These are phyloP conservation scores for Leptopilina drosophilae DNA, from an alignment of 2,888 invertebrate species.

Conservation along the genomic window DNA sequence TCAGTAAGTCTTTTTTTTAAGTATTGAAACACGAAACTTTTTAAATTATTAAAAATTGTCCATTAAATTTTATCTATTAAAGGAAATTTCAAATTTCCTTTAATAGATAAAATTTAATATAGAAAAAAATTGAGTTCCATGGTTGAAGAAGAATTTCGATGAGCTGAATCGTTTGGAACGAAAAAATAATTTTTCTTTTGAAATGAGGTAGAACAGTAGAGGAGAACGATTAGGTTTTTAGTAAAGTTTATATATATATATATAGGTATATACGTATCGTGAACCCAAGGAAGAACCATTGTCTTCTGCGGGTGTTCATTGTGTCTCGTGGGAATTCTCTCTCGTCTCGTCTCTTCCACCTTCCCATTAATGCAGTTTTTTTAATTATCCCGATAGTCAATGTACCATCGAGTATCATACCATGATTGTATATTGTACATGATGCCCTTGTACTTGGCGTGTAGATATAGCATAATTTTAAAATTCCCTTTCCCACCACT, in stretches of 20 bases:
- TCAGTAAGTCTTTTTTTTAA: no score
- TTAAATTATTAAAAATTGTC: no score
- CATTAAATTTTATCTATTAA: no score
- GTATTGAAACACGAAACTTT: no score
- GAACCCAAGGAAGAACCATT: conserved; percentile 47
- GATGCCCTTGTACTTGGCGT: conserved; percentile 31
- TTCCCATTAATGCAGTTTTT: conserved; percentile 48
- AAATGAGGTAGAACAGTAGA: neutral
- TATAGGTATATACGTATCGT: conserved; percentile 44
- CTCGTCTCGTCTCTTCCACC: conserved; percentile 51
- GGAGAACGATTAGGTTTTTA: neutral
- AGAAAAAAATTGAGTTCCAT: no score
- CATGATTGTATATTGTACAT: conserved; percentile 5
- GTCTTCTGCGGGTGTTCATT: conserved; percentile 55
- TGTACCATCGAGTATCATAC: conserved; percentile 48
- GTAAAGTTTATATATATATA: neutral
- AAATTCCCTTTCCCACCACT: conserved; percentile 12
- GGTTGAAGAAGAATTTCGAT: neutral
- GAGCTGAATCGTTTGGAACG: neutral
- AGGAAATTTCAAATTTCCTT: no score
- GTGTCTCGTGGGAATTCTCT: conserved; percentile 57
- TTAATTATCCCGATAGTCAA: conserved; percentile 56
- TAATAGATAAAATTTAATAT: no score
- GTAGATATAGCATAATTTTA: conserved; percentile 7
- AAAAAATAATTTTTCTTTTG: neutral